phyloP scores from a whole-genome alignment of 2,888 invertebrate genomes.

The Mesochorus sp. region DNA sequence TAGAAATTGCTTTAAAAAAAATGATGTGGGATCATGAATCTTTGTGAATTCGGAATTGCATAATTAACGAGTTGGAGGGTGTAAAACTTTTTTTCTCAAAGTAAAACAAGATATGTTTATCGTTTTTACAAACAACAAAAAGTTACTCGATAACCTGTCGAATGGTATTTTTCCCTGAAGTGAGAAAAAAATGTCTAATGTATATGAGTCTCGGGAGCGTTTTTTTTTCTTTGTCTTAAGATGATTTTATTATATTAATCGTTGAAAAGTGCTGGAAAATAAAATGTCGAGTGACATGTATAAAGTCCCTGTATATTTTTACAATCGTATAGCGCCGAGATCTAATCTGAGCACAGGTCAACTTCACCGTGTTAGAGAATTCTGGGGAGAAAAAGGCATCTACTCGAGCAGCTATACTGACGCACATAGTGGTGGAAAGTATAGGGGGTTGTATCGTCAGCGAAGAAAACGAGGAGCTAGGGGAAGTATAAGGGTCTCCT shows the following conservation, averaged over 20 bases:
- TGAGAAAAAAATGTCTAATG: too few relatives aligned
- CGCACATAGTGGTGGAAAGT: slow-evolving; percentile 1
- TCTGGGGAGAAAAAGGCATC: neutral
- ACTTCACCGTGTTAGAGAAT: neutral
- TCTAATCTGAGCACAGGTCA: neutral
- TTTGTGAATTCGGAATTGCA: too few relatives aligned
- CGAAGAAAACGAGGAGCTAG: slow-evolving; percentile 34
- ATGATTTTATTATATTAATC: too few relatives aligned
- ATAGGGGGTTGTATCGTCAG: slow-evolving; percentile 18
- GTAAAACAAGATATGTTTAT: too few relatives aligned
- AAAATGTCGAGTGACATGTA: neutral
- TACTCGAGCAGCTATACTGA: neutral
- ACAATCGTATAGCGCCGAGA: neutral
- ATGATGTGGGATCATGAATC: neutral
- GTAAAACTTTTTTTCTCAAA: too few relatives aligned
- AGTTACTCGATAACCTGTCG: too few relatives aligned
- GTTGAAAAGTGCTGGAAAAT: too few relatives aligned
- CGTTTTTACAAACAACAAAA: too few relatives aligned
- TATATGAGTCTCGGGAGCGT: too few relatives aligned
- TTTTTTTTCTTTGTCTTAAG: too few relatives aligned
- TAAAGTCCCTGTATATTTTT: neutral
- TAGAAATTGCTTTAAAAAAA: neutral
- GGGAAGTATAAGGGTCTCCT: neutral
- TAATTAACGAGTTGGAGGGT: too few relatives aligned
- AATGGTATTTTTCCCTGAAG: too few relatives aligned